phyloP scores from a whole-genome alignment of 2,888 invertebrate genomes.

The Drosophila mercatorum region DNA sequence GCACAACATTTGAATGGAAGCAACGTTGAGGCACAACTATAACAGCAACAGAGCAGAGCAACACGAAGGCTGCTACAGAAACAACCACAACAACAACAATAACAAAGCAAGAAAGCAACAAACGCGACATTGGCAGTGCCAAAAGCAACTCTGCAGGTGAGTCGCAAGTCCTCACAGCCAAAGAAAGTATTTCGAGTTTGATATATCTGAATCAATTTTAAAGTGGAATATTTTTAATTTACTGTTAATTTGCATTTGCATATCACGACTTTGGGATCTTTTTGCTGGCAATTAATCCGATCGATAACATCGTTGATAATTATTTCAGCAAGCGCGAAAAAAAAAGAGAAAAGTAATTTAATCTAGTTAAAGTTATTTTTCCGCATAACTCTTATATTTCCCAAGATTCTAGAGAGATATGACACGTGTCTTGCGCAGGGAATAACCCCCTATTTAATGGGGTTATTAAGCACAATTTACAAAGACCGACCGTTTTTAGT shows the following conservation, averaged over 20 bases:
- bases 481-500: neutral
- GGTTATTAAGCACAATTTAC: neutral
- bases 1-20: conserved; percentile 80
- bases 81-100: conserved; percentile 19
- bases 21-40: conserved; percentile 62
- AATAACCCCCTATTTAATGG: conserved; percentile 31
- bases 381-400: neutral
- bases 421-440: conserved; percentile 46
- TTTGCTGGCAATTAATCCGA: neutral
- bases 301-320: conserved; percentile 3
- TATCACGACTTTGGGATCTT: neutral
- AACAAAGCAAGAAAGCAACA: conserved; percentile 15
- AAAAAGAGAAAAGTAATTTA: neutral
- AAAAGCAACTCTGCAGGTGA: conserved; percentile 45
- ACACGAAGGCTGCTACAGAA: conserved; percentile 24
- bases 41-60: conserved; percentile 36
- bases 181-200: no score
- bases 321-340: conserved; percentile 4
- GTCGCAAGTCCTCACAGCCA: neutral
- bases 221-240: no score
- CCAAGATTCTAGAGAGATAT: conserved; percentile 6
- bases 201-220: no score
- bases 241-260: neutral
- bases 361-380: neutral
- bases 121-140: conserved; percentile 46